phyloP scores from a whole-genome alignment of 2,888 invertebrate species.

The Leucoptera coffeella region DNA sequence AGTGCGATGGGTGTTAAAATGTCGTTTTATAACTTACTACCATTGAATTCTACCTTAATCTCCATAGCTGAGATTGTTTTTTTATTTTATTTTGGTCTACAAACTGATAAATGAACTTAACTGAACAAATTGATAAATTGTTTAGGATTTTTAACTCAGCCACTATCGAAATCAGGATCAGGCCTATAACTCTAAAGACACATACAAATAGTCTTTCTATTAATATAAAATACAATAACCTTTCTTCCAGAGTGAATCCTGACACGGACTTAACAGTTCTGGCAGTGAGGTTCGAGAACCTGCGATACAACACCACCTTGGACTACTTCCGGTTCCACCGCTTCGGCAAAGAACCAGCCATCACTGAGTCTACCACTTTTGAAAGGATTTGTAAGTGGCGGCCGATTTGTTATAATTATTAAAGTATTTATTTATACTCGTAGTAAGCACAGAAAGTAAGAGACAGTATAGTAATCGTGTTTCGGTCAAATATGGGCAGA shows the following conservation, averaged over 20 bases:
- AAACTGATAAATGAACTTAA: no score
- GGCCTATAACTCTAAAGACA: background rate
- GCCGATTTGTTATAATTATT: no score
- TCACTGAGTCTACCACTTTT: constrained; percentile 1
- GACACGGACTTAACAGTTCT: constrained; percentile 5
- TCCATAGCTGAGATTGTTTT: no score
- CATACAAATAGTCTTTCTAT: background rate
- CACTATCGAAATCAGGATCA: background rate
- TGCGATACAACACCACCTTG: constrained; percentile 1
- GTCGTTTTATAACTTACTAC: background rate
- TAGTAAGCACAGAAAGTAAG: no score
- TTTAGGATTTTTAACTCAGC: no score
- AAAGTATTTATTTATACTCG: no score
- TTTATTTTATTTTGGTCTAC: no score
- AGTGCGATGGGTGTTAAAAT: no score
- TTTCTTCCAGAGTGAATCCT: constrained; percentile 5
- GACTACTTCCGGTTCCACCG: constrained; percentile 4
- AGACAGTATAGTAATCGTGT: no score
- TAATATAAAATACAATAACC: background rate
- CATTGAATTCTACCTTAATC: background rate
- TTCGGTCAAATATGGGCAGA: no score
- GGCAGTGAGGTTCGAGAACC: constrained; percentile 1
- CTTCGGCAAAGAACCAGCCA: constrained; percentile 4
- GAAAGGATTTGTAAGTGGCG: background rate
- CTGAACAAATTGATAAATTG: no score